Evolutionary conservation across 1,140 invertebrate species (phyloP), one percentile per base, ranked within the genome.

Genomic region (Eumeta japonica): DNA sequence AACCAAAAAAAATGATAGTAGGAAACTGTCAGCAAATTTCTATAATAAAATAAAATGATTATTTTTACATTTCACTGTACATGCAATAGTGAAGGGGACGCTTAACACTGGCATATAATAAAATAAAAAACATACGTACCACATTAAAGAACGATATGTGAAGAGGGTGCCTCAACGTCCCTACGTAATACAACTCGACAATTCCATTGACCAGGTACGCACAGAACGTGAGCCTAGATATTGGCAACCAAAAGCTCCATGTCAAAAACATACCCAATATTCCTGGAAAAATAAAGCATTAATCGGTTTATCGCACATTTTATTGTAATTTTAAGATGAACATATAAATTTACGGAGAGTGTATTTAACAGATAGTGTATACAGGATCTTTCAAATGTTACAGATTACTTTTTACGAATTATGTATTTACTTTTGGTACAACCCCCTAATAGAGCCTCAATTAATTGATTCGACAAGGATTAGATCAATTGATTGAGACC

Each of bases 121-220:
- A n/a, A n/a, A n/a, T n/a, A n/a, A n/a, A n/a, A n/a, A n/a, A n/a
- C 15, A 27, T 39, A 59, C 62, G 54, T 46, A 72, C 67, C 41
- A 66, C 50, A 27, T 63, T 68, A 35, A 66, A 70, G 47, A 66
- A 64, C 11, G 58, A 70, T 18, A 71, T 59, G 27, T 73, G 66
- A 4, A 71, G 39, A n/a, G 81, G 77, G 50, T 78, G 73, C 49
- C 81, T 68, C 30, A 80, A 54, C 35, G 78, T 78, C 10, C 81
- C 78, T 4, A 77, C 60, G 36, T 76, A 76, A 55, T 84, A 80
- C 37, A 86, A 58, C 56, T 83, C 82, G 2, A 86, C 73, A 14
- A 85, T 67, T 2, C 83, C 83, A 52, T 88, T 86, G 4, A 85
- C 79, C 16, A 88, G 75, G 56, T 86, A 88, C 31, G 85, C 84